Evolutionary conservation across 2,888 invertebrate genomes (phyloP).

Genomic region (Machimus atricapillus): DNA sequence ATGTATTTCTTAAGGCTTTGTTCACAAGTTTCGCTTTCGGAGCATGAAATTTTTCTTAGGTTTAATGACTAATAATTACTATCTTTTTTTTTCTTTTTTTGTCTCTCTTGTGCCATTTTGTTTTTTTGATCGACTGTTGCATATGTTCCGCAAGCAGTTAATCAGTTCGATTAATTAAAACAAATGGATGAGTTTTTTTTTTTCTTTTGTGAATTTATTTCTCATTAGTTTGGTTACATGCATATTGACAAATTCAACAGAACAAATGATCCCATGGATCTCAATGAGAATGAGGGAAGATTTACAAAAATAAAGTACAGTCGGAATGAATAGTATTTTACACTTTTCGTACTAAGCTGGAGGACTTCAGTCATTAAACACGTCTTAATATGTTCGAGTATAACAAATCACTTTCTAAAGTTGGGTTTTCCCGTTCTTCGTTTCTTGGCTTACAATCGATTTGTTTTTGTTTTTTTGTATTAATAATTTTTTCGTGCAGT

Average conservation of each 20-base stretch:
- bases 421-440: not conserved
- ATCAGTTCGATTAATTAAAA: constrained; percentile 6
- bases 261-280: not conserved
- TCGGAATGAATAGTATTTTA: not conserved
- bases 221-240: constrained; percentile 28
- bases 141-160: not conserved
- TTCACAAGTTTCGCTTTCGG: not conserved
- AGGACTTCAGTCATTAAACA: not conserved
- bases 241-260: constrained; percentile 24
- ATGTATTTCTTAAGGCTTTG: constrained; percentile 33
- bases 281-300: not conserved
- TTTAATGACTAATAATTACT: not conserved
- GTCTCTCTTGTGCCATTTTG: not conserved
- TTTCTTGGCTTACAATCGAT: not conserved
- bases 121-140: not conserved
- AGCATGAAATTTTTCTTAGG: not conserved
- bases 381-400: not conserved
- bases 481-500: constrained; percentile 16
- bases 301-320: constrained; percentile 13
- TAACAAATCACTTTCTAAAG: not conserved
- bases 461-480: not conserved
- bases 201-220: constrained; percentile 16
- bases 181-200: not conserved
- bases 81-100: not conserved
- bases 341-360: not conserved